Evolutionary conservation across 2,113 vertebrate species (phyloP), one percentile per base, ranked within the genome.

Genomic region (Barnardius zonarius): DNA sequence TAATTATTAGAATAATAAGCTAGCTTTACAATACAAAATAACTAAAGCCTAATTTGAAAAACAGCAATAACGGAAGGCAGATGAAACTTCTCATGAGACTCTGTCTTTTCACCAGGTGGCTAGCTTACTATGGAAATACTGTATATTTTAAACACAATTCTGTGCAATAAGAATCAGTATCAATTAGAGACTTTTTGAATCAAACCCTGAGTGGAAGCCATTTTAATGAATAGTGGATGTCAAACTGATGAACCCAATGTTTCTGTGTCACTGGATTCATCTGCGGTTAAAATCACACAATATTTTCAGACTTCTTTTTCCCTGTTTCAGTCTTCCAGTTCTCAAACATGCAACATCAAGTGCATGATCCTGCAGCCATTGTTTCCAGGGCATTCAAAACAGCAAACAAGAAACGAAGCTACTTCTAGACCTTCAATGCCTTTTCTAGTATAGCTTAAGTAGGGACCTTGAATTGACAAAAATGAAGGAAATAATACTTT

Each of bases 401-500:
- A 88, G 59, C 59, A 91, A 93, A 88, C 23, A 95, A 94, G 91
- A 92, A 93, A 96, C 1, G 5, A 79, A 89, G 86, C 61, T 61
- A 88, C 31, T 93, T 95, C 90, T 78, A 96, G 73, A 86, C 90
- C 44, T 90, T 75, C 49, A 83, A 5, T 90, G 74, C 72, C 91
- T 96, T 96, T 97, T 96, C 69, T 86, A 89, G 61, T 69, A 92
- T 9, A 94, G 62, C 62, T 82, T 91, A 96, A 97, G 91, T 39
- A 95, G 88, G n/a, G 93, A 94, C 74, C 77, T 35, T 94, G 89
- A 97, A 97, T 87, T 75, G 83, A 96, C 88, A 94, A 86, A 95
- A 97, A 93, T 37, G 85, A 52, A 93, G 84, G 80, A 97, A 91
- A 92, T 68, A 97, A 96, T 95, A 93, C 82, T 95, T 97, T 92